A percentile compares a stretch with the other conserved stretches of the same genome.
phyloP scores from a whole-genome alignment of 2,113 vertebrate genomes.

The Antechinus stuartii region DNA sequence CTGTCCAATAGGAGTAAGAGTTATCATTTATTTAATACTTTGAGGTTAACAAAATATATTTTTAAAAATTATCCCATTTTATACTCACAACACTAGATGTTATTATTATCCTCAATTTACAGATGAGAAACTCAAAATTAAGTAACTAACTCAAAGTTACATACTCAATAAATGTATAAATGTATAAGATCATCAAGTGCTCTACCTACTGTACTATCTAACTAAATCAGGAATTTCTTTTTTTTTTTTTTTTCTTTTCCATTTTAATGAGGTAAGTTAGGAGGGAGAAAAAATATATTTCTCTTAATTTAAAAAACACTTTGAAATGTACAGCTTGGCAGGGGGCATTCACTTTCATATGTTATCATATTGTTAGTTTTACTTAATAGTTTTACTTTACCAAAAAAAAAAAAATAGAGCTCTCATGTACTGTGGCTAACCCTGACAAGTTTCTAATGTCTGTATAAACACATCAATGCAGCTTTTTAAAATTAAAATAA shows the following conservation, averaged over 20 bases:
- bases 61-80: too few relatives aligned
- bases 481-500: not conserved
- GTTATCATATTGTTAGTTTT: not conserved
- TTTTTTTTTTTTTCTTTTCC: not conserved
- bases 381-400: not conserved
- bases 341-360: not conserved
- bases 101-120: too few relatives aligned
- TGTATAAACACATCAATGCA: not conserved
- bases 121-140: too few relatives aligned
- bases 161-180: not conserved
- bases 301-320: not conserved
- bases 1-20: too few relatives aligned
- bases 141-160: not conserved
- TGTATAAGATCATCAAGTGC: too few relatives aligned
- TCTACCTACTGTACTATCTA: not conserved
- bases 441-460: not conserved
- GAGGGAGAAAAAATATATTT: not conserved
- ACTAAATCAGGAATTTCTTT: not conserved
- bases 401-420: not conserved
- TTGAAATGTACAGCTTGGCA: not conserved
- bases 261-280: not conserved
- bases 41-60: too few relatives aligned
- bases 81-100: too few relatives aligned
- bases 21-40: too few relatives aligned
- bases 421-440: not conserved